Conservation (phyloP, 2,113 vertebrate species). For the Stegastes partitus region DNA sequence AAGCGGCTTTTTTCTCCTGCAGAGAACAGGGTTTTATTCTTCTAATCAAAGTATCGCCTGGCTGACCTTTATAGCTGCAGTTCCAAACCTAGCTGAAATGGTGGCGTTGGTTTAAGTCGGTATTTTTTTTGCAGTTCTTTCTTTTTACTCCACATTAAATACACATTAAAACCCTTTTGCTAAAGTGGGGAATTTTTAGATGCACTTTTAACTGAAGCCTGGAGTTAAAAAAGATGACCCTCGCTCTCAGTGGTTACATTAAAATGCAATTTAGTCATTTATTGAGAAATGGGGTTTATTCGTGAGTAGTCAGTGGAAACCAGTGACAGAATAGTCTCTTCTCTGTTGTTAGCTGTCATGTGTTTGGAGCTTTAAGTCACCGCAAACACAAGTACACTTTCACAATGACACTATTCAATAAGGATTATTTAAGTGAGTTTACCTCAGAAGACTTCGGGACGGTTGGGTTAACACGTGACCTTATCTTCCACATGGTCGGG, state of each 20-base stretch:
- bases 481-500: neutral
- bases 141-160: too few species aligned
- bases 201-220: too few species aligned
- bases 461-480: neutral
- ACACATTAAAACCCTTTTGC: too few species aligned
- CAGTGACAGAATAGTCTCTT: neutral
- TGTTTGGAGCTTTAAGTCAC: neutral
- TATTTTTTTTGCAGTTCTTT: too few species aligned
- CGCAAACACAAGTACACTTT: neutral
- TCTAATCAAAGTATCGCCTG: neutral
- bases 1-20: too few species aligned
- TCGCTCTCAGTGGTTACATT: too few species aligned
- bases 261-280: too few species aligned
- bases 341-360: neutral
- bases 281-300: neutral
- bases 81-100: neutral
- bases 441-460: constrained; percentile 1
- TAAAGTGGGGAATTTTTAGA: too few species aligned
- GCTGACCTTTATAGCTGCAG: neutral
- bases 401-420: neutral
- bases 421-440: neutral
- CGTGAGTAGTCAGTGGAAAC: neutral
- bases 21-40: constrained; percentile 24
- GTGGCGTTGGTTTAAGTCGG: too few species aligned
- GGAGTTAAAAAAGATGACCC: too few species aligned